Evolutionary conservation across 2,888 invertebrate species (phyloP).

Genomic region (Heteromurus nitidus): DNA sequence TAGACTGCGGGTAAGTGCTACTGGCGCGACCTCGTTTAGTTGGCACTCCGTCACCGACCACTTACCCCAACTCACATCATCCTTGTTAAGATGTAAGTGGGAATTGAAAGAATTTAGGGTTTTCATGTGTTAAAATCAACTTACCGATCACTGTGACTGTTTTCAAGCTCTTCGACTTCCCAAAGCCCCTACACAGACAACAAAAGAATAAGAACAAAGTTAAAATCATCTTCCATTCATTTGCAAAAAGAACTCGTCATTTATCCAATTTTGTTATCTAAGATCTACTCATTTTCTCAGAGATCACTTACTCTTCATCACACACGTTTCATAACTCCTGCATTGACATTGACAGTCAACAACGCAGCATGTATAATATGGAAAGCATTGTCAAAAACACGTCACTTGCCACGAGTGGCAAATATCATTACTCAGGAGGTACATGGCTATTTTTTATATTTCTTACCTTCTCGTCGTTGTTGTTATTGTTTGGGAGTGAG

Average conservation of each 20-base stretch:
- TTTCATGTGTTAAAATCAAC: neutral
- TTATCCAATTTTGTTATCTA: no score
- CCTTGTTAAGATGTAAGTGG: no score
- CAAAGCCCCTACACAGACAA: constrained; percentile 40
- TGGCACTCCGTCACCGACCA: no score
- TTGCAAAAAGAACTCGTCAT: neutral
- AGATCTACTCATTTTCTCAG: neutral
- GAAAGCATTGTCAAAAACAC: neutral
- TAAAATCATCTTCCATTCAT: no score
- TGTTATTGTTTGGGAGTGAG: constrained; percentile 63
- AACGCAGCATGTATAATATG: constrained; percentile 29
- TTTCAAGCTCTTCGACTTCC: constrained; percentile 57
- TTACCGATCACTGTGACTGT: constrained; percentile 54
- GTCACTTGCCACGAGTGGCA: no score
- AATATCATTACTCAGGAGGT: no score
- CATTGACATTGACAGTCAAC: no score
- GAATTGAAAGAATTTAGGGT: no score
- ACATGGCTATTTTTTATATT: no score
- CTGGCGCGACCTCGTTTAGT: no score
- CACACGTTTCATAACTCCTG: constrained; percentile 47
- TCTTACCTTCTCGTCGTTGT: constrained; percentile 68
- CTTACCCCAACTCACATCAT: no score
- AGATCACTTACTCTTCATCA: constrained; percentile 27
- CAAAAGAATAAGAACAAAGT: neutral
- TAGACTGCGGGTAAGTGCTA: no score